Evolutionary conservation across 2,888 invertebrate species (phyloP).

Genomic region (Timema cristinae): DNA sequence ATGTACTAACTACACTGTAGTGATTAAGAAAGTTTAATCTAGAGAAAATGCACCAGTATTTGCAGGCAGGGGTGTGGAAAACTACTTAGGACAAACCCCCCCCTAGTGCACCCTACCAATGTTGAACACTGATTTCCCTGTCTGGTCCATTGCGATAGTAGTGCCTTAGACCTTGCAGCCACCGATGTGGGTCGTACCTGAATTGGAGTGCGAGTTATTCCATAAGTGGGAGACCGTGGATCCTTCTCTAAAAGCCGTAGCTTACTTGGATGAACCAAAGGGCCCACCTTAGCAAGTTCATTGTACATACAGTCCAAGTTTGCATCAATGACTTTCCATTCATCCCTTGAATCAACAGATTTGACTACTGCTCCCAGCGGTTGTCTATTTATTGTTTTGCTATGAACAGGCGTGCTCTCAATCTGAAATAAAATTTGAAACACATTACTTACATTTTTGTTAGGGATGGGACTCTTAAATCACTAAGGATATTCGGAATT

Average conservation of each 20-base stretch:
- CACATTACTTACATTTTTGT: no score
- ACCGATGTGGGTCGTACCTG: constrained; percentile 9
- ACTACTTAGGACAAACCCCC: no score
- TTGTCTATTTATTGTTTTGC: not conserved
- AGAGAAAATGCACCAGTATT: no score
- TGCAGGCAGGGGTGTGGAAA: no score
- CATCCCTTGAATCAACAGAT: not conserved
- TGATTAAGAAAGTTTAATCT: no score
- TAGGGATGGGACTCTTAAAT: no score
- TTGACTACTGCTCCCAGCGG: not conserved
- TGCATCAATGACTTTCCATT: not conserved
- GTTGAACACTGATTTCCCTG: no score
- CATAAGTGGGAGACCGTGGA: constrained; percentile 13
- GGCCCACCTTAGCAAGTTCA: not conserved
- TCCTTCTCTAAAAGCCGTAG: not conserved
- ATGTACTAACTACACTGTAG: no score
- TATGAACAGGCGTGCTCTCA: not conserved
- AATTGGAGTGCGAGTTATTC: constrained; percentile 11
- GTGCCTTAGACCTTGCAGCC: not conserved
- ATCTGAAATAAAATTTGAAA: not conserved
- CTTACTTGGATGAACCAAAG: not conserved
- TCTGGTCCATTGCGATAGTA: not conserved
- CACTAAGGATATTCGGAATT: no score
- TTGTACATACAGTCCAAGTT: not conserved
- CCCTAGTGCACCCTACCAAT: no score